Conservation (phyloP, 2,797 vertebrate species). For the Hylomyscus alleni region DNA sequence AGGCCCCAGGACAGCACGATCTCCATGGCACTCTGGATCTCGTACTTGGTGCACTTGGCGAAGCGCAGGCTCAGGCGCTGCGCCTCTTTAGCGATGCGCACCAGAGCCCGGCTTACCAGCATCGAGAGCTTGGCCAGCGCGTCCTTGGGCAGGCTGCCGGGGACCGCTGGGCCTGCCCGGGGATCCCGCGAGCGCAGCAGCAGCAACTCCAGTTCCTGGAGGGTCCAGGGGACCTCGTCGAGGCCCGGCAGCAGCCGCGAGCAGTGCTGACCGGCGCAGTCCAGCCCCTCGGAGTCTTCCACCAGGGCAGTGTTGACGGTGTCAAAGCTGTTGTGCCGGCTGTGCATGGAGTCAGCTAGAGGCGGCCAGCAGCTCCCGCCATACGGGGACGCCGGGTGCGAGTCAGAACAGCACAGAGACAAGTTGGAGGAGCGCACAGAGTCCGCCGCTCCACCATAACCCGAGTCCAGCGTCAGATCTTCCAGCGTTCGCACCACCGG, state of each 20-base stretch:
- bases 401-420: slow-evolving; percentile 98
- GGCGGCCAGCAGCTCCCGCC: slow-evolving; percentile 94
- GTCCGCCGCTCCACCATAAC: slow-evolving; percentile 99
- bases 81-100: slow-evolving; percentile 95
- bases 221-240: slow-evolving; percentile 98
- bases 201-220: slow-evolving; percentile 95
- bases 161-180: slow-evolving; percentile 84
- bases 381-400: slow-evolving; percentile 93
- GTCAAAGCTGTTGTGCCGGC: slow-evolving; percentile 98
- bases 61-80: slow-evolving; percentile 97
- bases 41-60: slow-evolving; percentile 97
- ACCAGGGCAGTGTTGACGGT: slow-evolving; percentile 98
- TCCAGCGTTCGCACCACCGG: slow-evolving; percentile 96
- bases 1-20: slow-evolving; percentile 96
- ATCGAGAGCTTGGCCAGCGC: slow-evolving; percentile 94
- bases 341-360: slow-evolving; percentile 98
- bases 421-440: slow-evolving; percentile 98
- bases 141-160: slow-evolving; percentile 89
- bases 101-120: slow-evolving; percentile 94
- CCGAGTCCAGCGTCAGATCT: slow-evolving; percentile 99
- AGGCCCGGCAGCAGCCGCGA: slow-evolving; percentile 98
- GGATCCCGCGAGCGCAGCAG: slow-evolving; percentile 89
- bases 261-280: slow-evolving; percentile 95
- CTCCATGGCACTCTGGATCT: slow-evolving; percentile 96
- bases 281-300: slow-evolving; percentile 98